Percentiles rank a stretch among this genome's conserved stretches.
Evolutionary conservation across 1,140 invertebrate genomes (phyloP).

Genomic region (Halictus rubicundus): DNA sequence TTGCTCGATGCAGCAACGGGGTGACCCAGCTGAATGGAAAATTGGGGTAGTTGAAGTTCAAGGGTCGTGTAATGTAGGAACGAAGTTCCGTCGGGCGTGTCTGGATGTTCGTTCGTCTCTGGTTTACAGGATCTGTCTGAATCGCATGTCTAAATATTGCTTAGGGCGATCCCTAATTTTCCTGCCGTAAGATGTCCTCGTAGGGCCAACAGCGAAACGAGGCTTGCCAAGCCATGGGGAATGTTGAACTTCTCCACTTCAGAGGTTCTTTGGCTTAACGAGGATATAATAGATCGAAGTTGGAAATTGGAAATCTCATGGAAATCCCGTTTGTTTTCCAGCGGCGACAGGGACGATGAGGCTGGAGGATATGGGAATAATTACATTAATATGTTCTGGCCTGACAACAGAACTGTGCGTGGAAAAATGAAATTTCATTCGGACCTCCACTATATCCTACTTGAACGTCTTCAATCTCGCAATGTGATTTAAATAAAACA

Average conservation of each 20-base stretch:
- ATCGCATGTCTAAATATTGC: neutral
- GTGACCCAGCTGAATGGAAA: neutral
- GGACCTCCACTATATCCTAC: no score
- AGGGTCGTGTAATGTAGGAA: neutral
- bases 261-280: neutral
- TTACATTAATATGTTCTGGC: no score
- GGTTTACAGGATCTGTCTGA: neutral
- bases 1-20: no score
- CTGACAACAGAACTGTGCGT: no score
- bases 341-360: neutral
- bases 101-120: neutral
- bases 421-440: no score
- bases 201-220: neutral
- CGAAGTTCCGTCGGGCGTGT: neutral
- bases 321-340: neutral
- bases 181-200: neutral
- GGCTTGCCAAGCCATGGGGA: neutral
- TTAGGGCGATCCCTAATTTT: neutral
- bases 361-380: neutral
- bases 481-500: no score
- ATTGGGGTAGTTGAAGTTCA: neutral
- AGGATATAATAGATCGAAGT: no score
- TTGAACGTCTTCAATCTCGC: no score
- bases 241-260: neutral
- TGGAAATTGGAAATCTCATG: neutral